phyloP scores from a whole-genome alignment of 2,797 vertebrate species.

The Betta splendens region DNA sequence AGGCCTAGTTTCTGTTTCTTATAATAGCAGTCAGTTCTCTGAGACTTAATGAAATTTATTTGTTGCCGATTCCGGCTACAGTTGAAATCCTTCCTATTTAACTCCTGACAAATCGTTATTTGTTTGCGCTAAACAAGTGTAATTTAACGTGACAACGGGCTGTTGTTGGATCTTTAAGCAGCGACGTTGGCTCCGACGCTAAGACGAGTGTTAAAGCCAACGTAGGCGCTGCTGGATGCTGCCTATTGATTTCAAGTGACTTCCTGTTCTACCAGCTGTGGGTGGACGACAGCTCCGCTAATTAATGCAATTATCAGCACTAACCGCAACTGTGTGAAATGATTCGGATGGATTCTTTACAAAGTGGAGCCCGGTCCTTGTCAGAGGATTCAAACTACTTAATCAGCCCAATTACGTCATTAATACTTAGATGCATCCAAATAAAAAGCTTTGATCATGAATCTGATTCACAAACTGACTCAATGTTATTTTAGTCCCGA shows the following conservation, averaged over 20 bases:
- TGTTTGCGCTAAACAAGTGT: slow-evolving; percentile 53
- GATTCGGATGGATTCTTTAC: slow-evolving; percentile 23
- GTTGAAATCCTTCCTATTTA: slow-evolving; percentile 28
- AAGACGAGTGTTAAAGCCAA: slow-evolving; percentile 33
- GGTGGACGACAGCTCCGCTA: slow-evolving; percentile 48
- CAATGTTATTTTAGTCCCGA: too few relatives aligned
- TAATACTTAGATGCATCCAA: too few relatives aligned
- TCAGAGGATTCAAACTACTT: slow-evolving; percentile 1
- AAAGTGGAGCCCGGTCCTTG: slow-evolving; percentile 17
- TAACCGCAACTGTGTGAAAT: slow-evolving; percentile 36
- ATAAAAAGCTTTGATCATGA: too few relatives aligned
- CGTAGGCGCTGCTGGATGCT: slow-evolving; percentile 51
- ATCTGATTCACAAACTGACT: too few relatives aligned
- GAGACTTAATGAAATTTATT: slow-evolving; percentile 12
- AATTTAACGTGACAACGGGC: slow-evolving; percentile 33
- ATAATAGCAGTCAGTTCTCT: not conserved
- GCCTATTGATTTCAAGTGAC: slow-evolving; percentile 39
- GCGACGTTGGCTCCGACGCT: slow-evolving; percentile 22
- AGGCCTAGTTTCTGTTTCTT: slow-evolving; percentile 1
- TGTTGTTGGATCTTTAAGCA: slow-evolving; percentile 39
- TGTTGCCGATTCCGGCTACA: slow-evolving; percentile 15
- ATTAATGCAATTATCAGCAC: slow-evolving; percentile 58
- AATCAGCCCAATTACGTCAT: too few relatives aligned
- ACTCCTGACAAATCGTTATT: slow-evolving; percentile 32
- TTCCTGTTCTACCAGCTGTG: slow-evolving; percentile 40